phyloP scores from a whole-genome alignment of 2,888 invertebrate species.

The Ypsolopha sequella region DNA sequence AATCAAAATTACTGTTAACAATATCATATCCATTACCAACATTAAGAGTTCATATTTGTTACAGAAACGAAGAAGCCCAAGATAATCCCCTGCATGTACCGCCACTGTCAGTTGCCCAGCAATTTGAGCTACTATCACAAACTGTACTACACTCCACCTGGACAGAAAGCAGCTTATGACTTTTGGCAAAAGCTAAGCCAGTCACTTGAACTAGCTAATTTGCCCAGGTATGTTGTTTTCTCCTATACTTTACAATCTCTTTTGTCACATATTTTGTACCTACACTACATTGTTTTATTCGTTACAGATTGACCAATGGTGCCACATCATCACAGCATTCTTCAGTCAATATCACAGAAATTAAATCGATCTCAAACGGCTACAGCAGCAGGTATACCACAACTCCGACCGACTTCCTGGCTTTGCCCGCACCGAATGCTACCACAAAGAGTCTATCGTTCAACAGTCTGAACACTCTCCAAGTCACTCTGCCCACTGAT shows the following conservation, averaged over 20 bases:
- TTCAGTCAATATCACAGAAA: slow-evolving; percentile 24
- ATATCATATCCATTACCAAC: no score
- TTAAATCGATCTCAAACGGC: slow-evolving; percentile 8
- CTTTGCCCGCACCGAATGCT: slow-evolving; percentile 13
- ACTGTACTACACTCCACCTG: slow-evolving; percentile 63
- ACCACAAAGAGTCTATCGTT: slow-evolving; percentile 17
- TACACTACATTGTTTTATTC: neutral
- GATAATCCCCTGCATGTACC: slow-evolving; percentile 79
- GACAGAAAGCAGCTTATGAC: slow-evolving; percentile 59
- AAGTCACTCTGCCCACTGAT: slow-evolving; percentile 6
- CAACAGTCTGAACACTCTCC: slow-evolving; percentile 17
- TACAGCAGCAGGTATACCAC: slow-evolving; percentile 13
- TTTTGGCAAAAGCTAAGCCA: slow-evolving; percentile 79
- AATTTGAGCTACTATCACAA: slow-evolving; percentile 76
- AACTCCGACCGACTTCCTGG: slow-evolving; percentile 1
- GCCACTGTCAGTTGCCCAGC: slow-evolving; percentile 73
- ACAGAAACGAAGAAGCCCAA: slow-evolving; percentile 63
- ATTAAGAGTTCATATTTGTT: slow-evolving; percentile 6
- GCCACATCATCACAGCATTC: neutral
- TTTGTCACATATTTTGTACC: neutral
- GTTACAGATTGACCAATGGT: neutral
- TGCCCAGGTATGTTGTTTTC: slow-evolving; percentile 10
- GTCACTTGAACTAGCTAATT: slow-evolving; percentile 42
- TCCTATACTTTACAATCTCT: neutral
- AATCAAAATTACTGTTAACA: no score